phyloP scores from a whole-genome alignment of 2,888 invertebrate species.

The Dryobota labecula region DNA sequence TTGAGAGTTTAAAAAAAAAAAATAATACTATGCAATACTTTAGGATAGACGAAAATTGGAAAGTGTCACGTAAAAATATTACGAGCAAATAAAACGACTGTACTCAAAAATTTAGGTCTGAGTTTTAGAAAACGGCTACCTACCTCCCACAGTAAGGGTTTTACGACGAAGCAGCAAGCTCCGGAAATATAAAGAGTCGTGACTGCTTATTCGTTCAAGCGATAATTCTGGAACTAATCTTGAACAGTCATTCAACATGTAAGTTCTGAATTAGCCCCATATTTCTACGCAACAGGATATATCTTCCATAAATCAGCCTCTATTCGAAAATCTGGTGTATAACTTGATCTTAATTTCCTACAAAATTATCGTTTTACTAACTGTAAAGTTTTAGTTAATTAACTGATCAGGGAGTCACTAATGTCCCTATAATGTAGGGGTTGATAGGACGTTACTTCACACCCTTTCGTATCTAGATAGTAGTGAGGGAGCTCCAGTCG shows the following conservation, averaged over 20 bases:
- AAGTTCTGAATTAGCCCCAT: conserved; percentile 8
- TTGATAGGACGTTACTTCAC: conserved; percentile 68
- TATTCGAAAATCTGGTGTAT: conserved; percentile 15
- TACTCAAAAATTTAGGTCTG: conserved; percentile 35
- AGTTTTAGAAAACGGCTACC: conserved; percentile 45
- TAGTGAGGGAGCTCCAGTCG: conserved; percentile 59
- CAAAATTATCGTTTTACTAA: conserved; percentile 55
- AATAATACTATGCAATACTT: conserved; percentile 6
- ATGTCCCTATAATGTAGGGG: conserved; percentile 65
- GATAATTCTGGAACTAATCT: conserved; percentile 13
- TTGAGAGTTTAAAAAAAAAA: conserved; percentile 5
- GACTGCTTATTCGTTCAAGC: not conserved
- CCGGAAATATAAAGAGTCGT: conserved; percentile 27
- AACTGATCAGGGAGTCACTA: conserved; percentile 69
- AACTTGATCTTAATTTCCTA: conserved; percentile 52
- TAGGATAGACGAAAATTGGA: conserved; percentile 41
- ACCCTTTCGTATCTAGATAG: conserved; percentile 65
- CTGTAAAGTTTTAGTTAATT: conserved; percentile 68
- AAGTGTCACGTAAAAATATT: conserved; percentile 57
- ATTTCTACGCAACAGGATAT: conserved; percentile 33
- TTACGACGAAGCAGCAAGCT: conserved; percentile 19
- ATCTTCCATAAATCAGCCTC: conserved; percentile 20
- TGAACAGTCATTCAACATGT: conserved; percentile 9
- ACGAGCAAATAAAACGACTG: conserved; percentile 52
- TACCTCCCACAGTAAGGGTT: conserved; percentile 29